A percentile compares a stretch with the other conserved stretches of the same genome.
These are phyloP conservation scores for Drosophila mimica DNA, from an alignment of 2,888 invertebrate species.

Conservation along the genomic window DNA sequence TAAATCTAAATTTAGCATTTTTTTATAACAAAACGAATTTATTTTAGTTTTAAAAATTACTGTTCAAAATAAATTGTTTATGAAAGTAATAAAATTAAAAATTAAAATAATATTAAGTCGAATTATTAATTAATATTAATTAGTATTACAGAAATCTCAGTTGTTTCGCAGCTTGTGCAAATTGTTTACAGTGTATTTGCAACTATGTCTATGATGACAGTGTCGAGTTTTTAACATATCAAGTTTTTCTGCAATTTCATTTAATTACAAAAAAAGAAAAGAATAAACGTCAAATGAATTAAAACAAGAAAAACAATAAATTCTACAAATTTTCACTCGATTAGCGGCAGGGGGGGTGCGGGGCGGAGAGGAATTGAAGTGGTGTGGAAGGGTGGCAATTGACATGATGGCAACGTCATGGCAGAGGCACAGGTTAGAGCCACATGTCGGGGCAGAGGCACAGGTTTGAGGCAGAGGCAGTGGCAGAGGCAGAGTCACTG, in stretches of 20 bases:
- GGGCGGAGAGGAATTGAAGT: too few species aligned
- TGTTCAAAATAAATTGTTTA: neutral
- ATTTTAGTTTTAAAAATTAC: neutral
- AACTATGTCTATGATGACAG: conserved; percentile 45
- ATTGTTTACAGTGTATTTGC: neutral
- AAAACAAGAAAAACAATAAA: conserved; percentile 69
- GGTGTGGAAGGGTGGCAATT: conserved; percentile 6
- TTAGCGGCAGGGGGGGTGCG: conserved; percentile 45
- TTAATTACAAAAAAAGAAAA: conserved; percentile 62
- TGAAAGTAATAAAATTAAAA: too few species aligned
- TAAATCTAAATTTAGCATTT: neutral
- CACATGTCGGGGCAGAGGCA: neutral
- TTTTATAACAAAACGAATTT: neutral
- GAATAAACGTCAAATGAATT: conserved; percentile 22
- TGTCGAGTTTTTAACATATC: conserved; percentile 54
- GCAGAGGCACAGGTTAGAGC: conserved; percentile 15
- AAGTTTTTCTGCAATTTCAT: conserved; percentile 80
- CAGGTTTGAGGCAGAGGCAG: conserved; percentile 2
- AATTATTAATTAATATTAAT: neutral
- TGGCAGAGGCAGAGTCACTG: neutral
- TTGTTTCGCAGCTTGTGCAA: too few species aligned
- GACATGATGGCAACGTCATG: conserved; percentile 53
- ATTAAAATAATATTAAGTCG: neutral
- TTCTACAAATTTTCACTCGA: conserved; percentile 82
- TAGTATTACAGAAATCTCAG: too few species aligned